Percentiles rank a stretch among this genome's conserved stretches.
These are phyloP conservation scores for Murina feae DNA, from an alignment of 2,113 vertebrate genomes.

Conservation along the genomic window DNA sequence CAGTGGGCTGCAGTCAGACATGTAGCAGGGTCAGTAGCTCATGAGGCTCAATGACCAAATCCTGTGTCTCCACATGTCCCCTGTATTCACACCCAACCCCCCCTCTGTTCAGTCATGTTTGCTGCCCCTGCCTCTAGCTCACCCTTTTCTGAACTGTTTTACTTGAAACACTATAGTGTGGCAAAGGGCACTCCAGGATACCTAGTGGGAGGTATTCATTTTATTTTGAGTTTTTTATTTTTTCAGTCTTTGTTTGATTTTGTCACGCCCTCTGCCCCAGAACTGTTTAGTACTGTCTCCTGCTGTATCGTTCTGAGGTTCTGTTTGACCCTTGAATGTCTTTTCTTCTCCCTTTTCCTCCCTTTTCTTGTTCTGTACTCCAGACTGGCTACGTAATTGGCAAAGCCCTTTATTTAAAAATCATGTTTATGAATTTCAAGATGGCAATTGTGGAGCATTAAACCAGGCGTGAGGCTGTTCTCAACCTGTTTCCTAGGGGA, in stretches of 20 bases:
- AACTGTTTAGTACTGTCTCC: neutral
- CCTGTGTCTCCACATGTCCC: neutral
- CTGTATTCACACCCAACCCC: neutral
- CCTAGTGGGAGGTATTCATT: slow-evolving; percentile 1
- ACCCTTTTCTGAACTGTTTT: slow-evolving; percentile 26
- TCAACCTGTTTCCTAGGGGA: neutral
- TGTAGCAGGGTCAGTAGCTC: slow-evolving; percentile 43
- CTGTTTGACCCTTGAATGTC: slow-evolving; percentile 21
- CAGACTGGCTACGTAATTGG: neutral
- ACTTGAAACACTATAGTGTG: slow-evolving; percentile 44
- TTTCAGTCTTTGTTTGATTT: neutral
- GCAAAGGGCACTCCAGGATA: neutral
- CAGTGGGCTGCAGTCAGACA: neutral
- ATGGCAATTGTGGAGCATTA: neutral
- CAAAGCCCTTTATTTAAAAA: neutral
- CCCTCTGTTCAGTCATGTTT: neutral
- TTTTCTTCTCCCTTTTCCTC: neutral
- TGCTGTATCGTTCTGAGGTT: neutral
- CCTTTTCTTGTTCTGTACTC: slow-evolving; percentile 21
- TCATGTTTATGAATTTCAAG: neutral
- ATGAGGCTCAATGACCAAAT: slow-evolving; percentile 6
- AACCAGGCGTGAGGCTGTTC: neutral
- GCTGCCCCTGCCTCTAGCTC: neutral
- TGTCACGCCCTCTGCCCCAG: neutral
- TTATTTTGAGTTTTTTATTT: neutral